Percentiles rank a stretch among this genome's conserved stretches.
phyloP scores from a whole-genome alignment of 2,113 vertebrate genomes.

The Beaufortia kweichowensis region DNA sequence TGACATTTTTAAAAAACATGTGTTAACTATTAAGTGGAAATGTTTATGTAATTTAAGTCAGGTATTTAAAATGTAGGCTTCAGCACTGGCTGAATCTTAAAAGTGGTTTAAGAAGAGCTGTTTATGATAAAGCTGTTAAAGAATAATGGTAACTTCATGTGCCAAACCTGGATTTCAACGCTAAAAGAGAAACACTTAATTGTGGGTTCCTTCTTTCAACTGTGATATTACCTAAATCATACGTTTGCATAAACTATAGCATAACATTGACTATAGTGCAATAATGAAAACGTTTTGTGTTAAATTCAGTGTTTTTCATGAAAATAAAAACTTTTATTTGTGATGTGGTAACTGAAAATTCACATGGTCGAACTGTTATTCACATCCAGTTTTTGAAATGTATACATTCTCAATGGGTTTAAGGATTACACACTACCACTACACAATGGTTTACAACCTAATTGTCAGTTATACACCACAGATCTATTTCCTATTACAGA shows the following conservation, averaged over 20 bases:
- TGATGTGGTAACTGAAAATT: neutral
- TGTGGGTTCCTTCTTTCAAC: neutral
- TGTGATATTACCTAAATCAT: no score
- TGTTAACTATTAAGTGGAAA: slow-evolving; percentile 20
- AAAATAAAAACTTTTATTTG: neutral
- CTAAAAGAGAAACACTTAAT: neutral
- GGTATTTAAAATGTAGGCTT: neutral
- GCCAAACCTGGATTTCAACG: neutral
- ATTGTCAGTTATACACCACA: slow-evolving; percentile 9
- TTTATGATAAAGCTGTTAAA: neutral
- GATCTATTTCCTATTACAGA: neutral
- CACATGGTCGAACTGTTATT: neutral
- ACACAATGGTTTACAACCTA: neutral
- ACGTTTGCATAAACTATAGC: neutral
- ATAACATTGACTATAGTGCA: no score
- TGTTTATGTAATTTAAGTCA: neutral
- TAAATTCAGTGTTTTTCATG: neutral
- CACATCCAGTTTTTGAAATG: neutral
- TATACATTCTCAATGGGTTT: slow-evolving; percentile 13
- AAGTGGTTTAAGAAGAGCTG: no score
- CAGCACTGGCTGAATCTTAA: no score
- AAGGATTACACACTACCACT: slow-evolving; percentile 13
- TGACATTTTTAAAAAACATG: neutral
- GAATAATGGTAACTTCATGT: neutral
- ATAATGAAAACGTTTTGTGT: no score